Base-by-base conservation (phyloP, 2,113 vertebrate genomes). In the Tetrax tetrax region DNA sequence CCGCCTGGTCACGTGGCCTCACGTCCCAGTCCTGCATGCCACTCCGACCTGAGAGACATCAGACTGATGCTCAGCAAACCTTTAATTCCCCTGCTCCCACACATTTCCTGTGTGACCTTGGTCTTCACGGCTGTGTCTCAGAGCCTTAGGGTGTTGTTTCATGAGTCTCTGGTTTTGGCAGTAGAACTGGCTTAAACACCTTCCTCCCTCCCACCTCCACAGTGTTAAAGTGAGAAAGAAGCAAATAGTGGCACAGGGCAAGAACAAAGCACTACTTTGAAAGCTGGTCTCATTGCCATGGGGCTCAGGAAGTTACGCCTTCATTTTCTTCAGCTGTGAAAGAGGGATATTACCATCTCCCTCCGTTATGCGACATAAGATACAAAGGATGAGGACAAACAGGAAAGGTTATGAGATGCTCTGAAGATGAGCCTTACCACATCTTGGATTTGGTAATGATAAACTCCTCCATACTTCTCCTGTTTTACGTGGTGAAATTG, bases 151-250 rank as follows among this genome's bases (percentile, higher is more conserved):
- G 37, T n/a, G 60, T 63, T 92, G 79, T 22, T 79, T 93, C 51
- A 60, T 5, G 1, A 23, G 28, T 33, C 60, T 89, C 60, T 60
- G 53, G 28, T 66, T 77, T 65, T 59, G 54, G 60, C 68, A 81
- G 76, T 21, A 70, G 59, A 88, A 81, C 23, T 74, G 71, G 37
- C 76, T 91, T 31, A 51, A 81, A 38, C 31, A 71, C 38, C 68
- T 89, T 93, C 86, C 92, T 95, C 80, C 82, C 79, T 95, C 76
- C 43, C 83, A 56, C 83, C 82, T 83, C 72, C 81, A 48, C 33
- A 23, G 24, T 0, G 5, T 14, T 57, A 29, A 82, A 53, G 57
- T 0, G 1, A 91, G 81, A 71, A 75, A 84, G 56, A 29, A 64
- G 27, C 91, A 83, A 82, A 77, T 15, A 78, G 56, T 8, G 7